Conservation (phyloP, 2,888 invertebrate genomes). For the Plagodis dolabraria region DNA sequence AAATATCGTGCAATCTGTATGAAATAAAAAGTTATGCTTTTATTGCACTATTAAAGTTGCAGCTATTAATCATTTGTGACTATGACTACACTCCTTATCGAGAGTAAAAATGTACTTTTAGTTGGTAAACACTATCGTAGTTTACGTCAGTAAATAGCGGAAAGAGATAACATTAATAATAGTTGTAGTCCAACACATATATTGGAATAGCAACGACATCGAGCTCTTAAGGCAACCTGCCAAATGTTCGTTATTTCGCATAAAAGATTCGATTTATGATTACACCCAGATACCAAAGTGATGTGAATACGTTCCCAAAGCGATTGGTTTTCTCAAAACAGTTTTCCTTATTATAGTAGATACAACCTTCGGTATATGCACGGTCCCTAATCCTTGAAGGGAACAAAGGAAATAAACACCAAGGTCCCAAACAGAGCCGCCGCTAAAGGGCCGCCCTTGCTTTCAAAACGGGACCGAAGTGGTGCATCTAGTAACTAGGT, state of each 20-base stretch:
- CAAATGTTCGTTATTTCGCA: slow-evolving; percentile 9
- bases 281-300: slow-evolving; percentile 1
- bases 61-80: too few species aligned
- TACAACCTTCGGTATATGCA: slow-evolving; percentile 10
- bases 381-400: slow-evolving; percentile 22
- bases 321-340: not conserved
- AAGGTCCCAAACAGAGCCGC: slow-evolving; percentile 48
- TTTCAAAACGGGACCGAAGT: slow-evolving; percentile 74
- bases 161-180: slow-evolving; percentile 13
- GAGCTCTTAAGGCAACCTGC: slow-evolving; percentile 20
- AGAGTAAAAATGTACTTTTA: too few species aligned
- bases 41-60: too few species aligned
- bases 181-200: slow-evolving; percentile 10
- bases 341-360: slow-evolving; percentile 7
- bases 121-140: not conserved
- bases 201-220: slow-evolving; percentile 12
- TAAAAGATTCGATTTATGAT: slow-evolving; percentile 6
- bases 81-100: too few species aligned
- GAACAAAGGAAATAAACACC: slow-evolving; percentile 48
- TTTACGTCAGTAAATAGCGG: slow-evolving; percentile 16
- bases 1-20: not conserved
- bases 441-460: slow-evolving; percentile 67
- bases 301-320: slow-evolving; percentile 2
- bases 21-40: not conserved
- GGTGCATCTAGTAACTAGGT: slow-evolving; percentile 81